Evolutionary conservation across 2,113 vertebrate species (phyloP), one percentile per base, ranked within the genome.

Genomic region (Cebidichthys violaceus): DNA sequence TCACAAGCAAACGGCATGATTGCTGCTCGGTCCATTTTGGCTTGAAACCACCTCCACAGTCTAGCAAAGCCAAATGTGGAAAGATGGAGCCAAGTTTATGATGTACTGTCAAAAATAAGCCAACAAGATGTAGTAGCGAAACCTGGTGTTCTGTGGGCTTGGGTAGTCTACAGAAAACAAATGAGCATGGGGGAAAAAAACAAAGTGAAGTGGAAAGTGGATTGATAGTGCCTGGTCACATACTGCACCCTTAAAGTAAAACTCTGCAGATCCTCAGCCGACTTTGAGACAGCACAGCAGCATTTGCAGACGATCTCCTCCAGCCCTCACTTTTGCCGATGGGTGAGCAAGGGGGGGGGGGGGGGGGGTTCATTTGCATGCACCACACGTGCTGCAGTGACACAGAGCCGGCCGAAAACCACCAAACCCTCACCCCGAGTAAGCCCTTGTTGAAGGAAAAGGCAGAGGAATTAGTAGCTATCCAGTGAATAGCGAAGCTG

Each of bases 1-100:
- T 62, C 60, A 22, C 9, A 61, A 61, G 60, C 59, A 61, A 62
- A 62, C 60, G 9, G 60, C 29, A 61, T 33, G 29, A 61, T 35
- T 35, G 31, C 31, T 35, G 31, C 31, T 35, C 5, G 11, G 24
- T 14, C 24, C 22, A 27, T 29, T 57, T 57, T 57, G 11, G 27
- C 24, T 57, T 13, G 24, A 57, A 57, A 57, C 55, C 24, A 57
- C 55, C 24, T 27, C 54, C 54, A 55, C 9, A 24, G n/a, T 55
- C 22, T n/a, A 24, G n/a, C 0, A 55, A 55, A 24, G 54, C 8
- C 52, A n/a, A 9, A n/a, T 11, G 6, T 10, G 18, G n/a, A 57
- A 57, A 24, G 52, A 54, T 22, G 10, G n/a, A 24, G 54, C n/a
- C 10, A 10, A 55, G 52, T 1, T 55, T 10, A 27, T 57, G 54